Conservation (phyloP, 2,113 vertebrate species). For the Mastomys natalensis region DNA sequence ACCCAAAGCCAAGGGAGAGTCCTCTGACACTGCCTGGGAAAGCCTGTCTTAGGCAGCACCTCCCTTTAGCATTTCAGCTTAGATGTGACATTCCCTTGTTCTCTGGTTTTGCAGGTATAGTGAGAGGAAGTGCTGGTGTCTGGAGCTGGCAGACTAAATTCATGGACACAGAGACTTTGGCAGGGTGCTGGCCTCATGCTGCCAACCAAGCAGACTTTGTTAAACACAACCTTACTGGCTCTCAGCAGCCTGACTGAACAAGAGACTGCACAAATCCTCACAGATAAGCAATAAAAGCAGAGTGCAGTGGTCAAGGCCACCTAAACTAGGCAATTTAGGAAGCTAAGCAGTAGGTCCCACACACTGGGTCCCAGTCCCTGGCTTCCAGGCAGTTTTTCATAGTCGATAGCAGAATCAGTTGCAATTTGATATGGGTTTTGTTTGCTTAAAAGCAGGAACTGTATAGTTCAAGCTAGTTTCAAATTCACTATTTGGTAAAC, state of each 20-base stretch:
- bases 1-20: background rate
- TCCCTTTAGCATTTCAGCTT: background rate
- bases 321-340: background rate
- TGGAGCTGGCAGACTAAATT: conserved; percentile 88
- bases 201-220: background rate
- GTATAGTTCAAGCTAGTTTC: background rate
- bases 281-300: background rate
- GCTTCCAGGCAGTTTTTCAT: background rate
- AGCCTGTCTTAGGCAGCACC: background rate
- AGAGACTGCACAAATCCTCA: background rate
- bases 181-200: background rate
- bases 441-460: background rate
- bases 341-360: background rate
- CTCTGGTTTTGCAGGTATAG: conserved; percentile 86
- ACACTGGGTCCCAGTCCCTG: background rate
- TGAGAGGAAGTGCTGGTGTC: conserved; percentile 88
- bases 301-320: background rate
- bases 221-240: background rate
- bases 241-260: background rate
- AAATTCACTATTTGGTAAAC: background rate
- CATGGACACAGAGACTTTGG: background rate
- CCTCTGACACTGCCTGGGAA: background rate
- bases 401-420: background rate
- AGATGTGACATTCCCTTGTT: background rate
- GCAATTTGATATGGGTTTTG: background rate